Conservation (phyloP, 2,113 vertebrate species). For the Pollimyrus isidori region DNA sequence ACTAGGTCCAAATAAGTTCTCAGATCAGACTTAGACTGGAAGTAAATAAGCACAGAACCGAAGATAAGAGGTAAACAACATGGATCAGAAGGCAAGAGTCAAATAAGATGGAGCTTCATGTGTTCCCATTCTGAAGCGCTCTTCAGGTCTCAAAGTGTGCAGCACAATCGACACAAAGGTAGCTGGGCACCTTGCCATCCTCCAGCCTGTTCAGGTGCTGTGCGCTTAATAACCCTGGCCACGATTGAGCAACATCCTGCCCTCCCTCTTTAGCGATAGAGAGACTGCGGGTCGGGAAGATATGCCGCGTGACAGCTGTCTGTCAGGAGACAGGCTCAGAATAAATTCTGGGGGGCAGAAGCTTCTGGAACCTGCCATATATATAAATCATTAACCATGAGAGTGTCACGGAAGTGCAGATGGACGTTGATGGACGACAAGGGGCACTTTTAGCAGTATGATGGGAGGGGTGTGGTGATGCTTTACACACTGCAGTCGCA, state of each 20-base stretch:
- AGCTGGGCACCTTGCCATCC: not conserved
- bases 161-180: not conserved
- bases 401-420: not conserved
- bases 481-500: not conserved
- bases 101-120: not conserved
- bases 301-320: not conserved
- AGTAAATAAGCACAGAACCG: not conserved
- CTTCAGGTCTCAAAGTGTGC: not conserved
- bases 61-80: not conserved
- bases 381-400: not conserved
- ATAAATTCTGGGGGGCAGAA: not conserved
- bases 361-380: not conserved
- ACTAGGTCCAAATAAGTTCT: not conserved
- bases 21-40: not conserved
- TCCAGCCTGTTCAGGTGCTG: conserved; percentile 12
- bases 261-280: conserved; percentile 1
- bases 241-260: conserved; percentile 22
- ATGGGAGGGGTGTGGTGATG: not conserved
- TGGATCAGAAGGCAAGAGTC: not conserved
- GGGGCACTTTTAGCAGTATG: not conserved
- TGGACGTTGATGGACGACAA: not conserved
- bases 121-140: not conserved
- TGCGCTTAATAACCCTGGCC: conserved; percentile 21
- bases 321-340: not conserved
- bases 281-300: not conserved